Evolutionary conservation across 2,113 vertebrate species (phyloP), one percentile per base, ranked within the genome.

Genomic region (Periophthalmodon schlosseri): DNA sequence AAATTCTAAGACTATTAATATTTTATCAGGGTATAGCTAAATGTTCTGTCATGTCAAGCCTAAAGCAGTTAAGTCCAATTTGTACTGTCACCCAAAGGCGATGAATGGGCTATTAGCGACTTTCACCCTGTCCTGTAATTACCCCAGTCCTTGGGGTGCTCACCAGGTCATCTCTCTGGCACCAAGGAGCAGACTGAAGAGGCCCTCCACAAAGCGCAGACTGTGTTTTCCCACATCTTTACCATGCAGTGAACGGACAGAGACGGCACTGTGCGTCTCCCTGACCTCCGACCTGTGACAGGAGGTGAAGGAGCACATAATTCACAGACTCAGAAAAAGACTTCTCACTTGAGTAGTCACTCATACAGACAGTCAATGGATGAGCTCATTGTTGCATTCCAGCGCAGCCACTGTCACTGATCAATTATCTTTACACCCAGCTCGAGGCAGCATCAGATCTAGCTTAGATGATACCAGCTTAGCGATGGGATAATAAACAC

Each of bases 151-250:
- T 73, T 72, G 44, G 72, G 61, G 61, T 65, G 33, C 61, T 13
- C 65, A 47, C 73, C 73, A 2, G 36, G 70, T 63, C 54, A 63
- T 14, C 67, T 21, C 49, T 58, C 54, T 65, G 57, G 21, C 10
- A 57, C 46, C 73, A 69, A 34, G 60, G 63, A 78, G 34, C 73
- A 70, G 67, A 70, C 69, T 21, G 67, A 36, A 70, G 64, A 71
- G 66, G 73, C 69, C 61, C 60, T 70, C 18, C 0, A 49, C 21
- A 12, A 11, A 67, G 24, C 75, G 46, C 47, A 21, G 21, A 76
- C 61, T 60, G 69, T 39, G 76, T 68, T 88, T 79, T 89, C 82
- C 83, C 87, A 87, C 76, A 65, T 78, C 46, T 69, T 82, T 44
- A 85, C 86, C 69, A 75, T 39, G 80, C 44, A 56, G 61, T 66